Evolutionary conservation across 2,888 invertebrate species (phyloP), one percentile per base, ranked within the genome.

Genomic region (Xestia rhomboidea): DNA sequence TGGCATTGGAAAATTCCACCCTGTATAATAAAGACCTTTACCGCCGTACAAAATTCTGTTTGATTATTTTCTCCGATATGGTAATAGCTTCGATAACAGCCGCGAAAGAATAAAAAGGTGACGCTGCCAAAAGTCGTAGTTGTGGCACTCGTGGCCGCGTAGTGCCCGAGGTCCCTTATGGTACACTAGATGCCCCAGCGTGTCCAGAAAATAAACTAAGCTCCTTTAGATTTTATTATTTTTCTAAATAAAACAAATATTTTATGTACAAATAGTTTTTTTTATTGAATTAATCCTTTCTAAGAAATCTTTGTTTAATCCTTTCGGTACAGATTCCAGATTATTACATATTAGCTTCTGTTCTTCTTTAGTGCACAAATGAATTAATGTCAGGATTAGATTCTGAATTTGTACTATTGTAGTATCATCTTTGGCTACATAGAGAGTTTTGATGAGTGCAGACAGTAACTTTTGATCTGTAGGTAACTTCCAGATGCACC

Each of bases 401-500:
- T 92, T 91, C 63, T 93, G 93, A 49, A 95, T 88, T 79, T 91
- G 89, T 68, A 83, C 68, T 63, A 85, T 87, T 30, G 89, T 86
- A 15, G 85, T 64, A 63, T 93, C 93, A 34, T 93, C 89, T 72
- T 92, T 90, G 57, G 92, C 89, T 38, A 92, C 87, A 88, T 94
- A 95, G 27, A 96, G 90, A 27, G 93, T 86, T 89, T 95, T 96
- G 0, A 96, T 88, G 30, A 96, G 88, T n/a, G 89, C 82, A 11
- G 94, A 93, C 21, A 96, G 80, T 30, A 95, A 76, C 75, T 92
- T 94, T 30, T 93, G 90, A 68, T 95, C 94, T 21, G 89, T 83
- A 11, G 89, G 84, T 11, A 94, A 84, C 76, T 89, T 92, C 95
- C 95, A 96, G 18, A 91, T 89, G 76, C 94, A 95, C 96, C 96